Conservation (phyloP, 2,888 invertebrate genomes). For the Drosophila mimetica region DNA sequence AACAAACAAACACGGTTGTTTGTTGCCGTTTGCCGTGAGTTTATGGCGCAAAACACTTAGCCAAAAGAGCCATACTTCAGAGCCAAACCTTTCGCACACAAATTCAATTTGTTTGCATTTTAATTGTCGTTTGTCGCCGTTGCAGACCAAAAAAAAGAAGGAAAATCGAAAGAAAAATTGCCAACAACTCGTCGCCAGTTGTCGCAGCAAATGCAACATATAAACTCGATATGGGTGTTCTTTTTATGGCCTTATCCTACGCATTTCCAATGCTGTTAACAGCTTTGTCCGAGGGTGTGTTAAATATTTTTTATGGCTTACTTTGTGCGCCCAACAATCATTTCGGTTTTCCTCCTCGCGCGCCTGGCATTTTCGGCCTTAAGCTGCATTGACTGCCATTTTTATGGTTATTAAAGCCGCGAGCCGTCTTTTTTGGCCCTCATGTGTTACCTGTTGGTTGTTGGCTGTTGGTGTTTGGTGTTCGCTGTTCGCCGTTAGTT, state of each 20-base stretch:
- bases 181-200: constrained; percentile 70
- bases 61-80: constrained; percentile 35
- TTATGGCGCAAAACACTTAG: constrained; percentile 73
- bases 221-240: constrained; percentile 39
- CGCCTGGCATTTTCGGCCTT: constrained; percentile 37
- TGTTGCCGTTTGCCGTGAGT: constrained; percentile 45
- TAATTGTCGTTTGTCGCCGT: constrained; percentile 73
- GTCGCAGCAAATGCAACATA: constrained; percentile 46
- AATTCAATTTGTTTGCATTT: constrained; percentile 74
- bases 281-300: constrained; percentile 77
- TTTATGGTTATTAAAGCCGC: constrained; percentile 69
- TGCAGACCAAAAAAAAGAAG: constrained; percentile 48
- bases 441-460: constrained; percentile 41
- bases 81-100: constrained; percentile 66
- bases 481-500: constrained; percentile 27
- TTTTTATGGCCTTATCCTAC: constrained; percentile 72
- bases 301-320: constrained; percentile 75
- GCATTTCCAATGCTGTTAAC: constrained; percentile 74
- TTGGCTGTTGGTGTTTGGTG: constrained; percentile 33
- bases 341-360: constrained; percentile 40
- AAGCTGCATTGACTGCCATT: constrained; percentile 63
- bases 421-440: constrained; percentile 44
- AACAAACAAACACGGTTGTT: constrained; percentile 25
- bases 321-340: constrained; percentile 62
- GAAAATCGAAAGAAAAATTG: constrained; percentile 55